These are phyloP conservation scores for Troides aeacus DNA, from an alignment of 2,888 invertebrate species.

Conservation along the genomic window DNA sequence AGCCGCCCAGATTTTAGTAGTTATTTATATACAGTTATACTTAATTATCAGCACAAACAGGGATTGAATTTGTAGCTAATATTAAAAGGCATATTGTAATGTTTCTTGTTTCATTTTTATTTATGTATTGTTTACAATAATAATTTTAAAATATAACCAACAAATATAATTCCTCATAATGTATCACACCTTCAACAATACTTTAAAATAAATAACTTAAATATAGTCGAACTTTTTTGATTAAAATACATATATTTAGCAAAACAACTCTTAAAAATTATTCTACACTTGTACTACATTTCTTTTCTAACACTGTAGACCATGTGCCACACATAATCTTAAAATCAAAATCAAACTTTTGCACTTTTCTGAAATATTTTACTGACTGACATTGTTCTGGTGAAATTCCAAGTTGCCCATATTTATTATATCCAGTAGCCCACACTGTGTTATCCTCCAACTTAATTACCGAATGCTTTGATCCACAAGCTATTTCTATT, in stretches of 20 bases:
- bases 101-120: slow-evolving; percentile 41
- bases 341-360: slow-evolving; percentile 41
- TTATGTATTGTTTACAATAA: background rate
- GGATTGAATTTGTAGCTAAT: slow-evolving; percentile 62
- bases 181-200: background rate
- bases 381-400: slow-evolving; percentile 46
- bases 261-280: too few relatives aligned
- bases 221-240: background rate
- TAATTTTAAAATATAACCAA: background rate
- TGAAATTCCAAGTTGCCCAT: slow-evolving; percentile 85
- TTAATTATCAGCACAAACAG: slow-evolving; percentile 62
- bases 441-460: slow-evolving; percentile 84
- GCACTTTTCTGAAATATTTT: slow-evolving; percentile 53
- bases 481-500: slow-evolving; percentile 86
- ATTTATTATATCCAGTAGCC: slow-evolving; percentile 90
- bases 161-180: background rate
- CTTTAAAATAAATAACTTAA: background rate
- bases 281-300: background rate
- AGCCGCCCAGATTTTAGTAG: slow-evolving; percentile 38
- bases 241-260: background rate
- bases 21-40: slow-evolving; percentile 38
- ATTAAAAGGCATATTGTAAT: slow-evolving; percentile 54
- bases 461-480: slow-evolving; percentile 85
- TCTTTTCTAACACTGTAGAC: slow-evolving; percentile 52
- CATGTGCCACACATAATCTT: slow-evolving; percentile 61